phyloP scores from a whole-genome alignment of 2,888 invertebrate species.

The Seira sanloemensis region DNA sequence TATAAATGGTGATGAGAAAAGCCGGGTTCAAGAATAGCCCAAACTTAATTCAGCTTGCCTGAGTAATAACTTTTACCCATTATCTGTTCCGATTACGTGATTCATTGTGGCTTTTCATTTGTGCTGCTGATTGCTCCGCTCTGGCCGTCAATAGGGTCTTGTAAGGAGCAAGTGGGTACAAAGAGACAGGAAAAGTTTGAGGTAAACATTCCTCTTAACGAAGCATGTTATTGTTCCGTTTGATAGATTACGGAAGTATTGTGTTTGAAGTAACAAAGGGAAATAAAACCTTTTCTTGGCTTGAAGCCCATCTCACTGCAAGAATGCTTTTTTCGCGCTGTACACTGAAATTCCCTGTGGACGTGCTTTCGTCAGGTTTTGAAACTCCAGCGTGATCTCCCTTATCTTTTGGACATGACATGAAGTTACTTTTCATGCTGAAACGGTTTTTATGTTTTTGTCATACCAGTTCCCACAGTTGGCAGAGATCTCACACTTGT shows the following conservation, averaged over 20 bases:
- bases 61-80: conserved; percentile 22
- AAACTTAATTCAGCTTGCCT: background rate
- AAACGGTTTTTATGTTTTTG: no score
- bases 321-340: background rate
- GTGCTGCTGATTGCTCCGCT: conserved; percentile 35
- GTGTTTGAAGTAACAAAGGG: no score
- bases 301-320: background rate
- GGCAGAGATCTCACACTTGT: no score
- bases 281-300: background rate
- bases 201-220: background rate
- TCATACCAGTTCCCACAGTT: no score
- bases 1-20: conserved; percentile 3
- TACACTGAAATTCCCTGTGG: background rate
- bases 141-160: background rate
- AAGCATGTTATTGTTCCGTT: background rate
- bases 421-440: background rate
- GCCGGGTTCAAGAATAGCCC: conserved; percentile 16
- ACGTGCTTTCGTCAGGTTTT: background rate
- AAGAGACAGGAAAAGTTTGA: background rate
- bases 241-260: background rate
- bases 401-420: background rate
- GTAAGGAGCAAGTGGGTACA: background rate
- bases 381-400: background rate
- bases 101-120: conserved; percentile 50
- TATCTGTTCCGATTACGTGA: conserved; percentile 30